Evolutionary conservation across 2,888 invertebrate species (phyloP).

Genomic region (Bellardia pandia): DNA sequence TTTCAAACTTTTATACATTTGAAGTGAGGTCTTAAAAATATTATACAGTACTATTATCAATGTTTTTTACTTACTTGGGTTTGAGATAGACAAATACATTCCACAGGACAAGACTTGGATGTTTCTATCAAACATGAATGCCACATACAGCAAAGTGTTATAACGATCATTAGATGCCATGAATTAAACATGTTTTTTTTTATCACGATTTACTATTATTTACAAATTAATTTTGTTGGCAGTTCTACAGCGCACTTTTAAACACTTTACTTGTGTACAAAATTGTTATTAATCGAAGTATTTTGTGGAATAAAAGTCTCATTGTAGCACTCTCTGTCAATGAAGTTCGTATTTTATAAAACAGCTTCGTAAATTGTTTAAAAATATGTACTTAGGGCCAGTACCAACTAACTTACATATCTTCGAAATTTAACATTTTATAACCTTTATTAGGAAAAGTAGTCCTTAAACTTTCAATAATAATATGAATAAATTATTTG

Average conservation of each 20-base stretch:
- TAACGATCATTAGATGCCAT: constrained; percentile 42
- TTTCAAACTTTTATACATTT: too few relatives aligned
- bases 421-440: too few relatives aligned
- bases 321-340: neutral
- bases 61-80: constrained; percentile 63
- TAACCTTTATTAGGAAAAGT: too few relatives aligned
- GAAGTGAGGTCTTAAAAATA: too few relatives aligned
- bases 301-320: neutral
- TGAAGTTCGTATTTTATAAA: constrained; percentile 13
- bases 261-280: constrained; percentile 8
- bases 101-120: constrained; percentile 57
- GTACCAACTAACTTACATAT: too few relatives aligned
- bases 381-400: too few relatives aligned
- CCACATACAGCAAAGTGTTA: constrained; percentile 46
- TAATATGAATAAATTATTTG: too few relatives aligned
- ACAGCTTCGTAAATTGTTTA: neutral
- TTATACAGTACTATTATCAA: too few relatives aligned
- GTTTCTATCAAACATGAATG: constrained; percentile 50
- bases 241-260: neutral
- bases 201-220: constrained; percentile 9
- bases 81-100: constrained; percentile 69
- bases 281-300: neutral
- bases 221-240: constrained; percentile 18
- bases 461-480: too few relatives aligned
- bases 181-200: constrained; percentile 57